Evolutionary conservation across 2,888 invertebrate species (phyloP), one percentile per base, ranked within the genome.

Genomic region (Catocala fraxini): DNA sequence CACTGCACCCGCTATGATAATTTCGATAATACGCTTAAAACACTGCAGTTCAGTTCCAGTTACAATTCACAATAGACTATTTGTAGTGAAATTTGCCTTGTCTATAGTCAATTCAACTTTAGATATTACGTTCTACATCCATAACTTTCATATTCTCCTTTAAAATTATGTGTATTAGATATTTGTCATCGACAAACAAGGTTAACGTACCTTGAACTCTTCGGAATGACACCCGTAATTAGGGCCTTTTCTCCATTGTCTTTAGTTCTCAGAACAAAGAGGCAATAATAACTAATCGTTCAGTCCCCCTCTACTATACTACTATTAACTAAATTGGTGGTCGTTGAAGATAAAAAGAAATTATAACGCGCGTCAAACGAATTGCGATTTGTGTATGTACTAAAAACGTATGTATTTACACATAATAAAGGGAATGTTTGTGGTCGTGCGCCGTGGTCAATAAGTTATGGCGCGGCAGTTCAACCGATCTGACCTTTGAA

Each of bases 181-280:
- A 48, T 41, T 66, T 69, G 68, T 57, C 73, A 84, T 72, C 13
- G 55, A 52, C 56, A 61, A 42, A 59, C 43, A 66, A 77, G 75
- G 73, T 73, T 69, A 77, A 73, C 79, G 86, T 86, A 86, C 90
- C 78, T 71, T 82, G 73, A 82, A 79, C 80, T 81, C 70, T 25
- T 74, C 75, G 74, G 75, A 76, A 80, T 76, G 80, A 79, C 79
- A 81, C 73, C 79, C 74, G 81, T 88, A 88, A 90, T 89, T 90
- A 87, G 80, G 77, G 76, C 72, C 83, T 89, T 87, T 82, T 83
- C 73, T 83, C 84, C 87, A 88, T 90, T 89, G 88, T 90, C 83
- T 81, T 86, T 73, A 63, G 80, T 85, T 87, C 87, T 82, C 69
- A 66, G 87, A 88, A 86, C 81, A 73, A 74, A 80, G 81, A 85